Evolutionary conservation across 2,888 invertebrate genomes (phyloP).

Genomic region (Cyrtodaria siliqua): DNA sequence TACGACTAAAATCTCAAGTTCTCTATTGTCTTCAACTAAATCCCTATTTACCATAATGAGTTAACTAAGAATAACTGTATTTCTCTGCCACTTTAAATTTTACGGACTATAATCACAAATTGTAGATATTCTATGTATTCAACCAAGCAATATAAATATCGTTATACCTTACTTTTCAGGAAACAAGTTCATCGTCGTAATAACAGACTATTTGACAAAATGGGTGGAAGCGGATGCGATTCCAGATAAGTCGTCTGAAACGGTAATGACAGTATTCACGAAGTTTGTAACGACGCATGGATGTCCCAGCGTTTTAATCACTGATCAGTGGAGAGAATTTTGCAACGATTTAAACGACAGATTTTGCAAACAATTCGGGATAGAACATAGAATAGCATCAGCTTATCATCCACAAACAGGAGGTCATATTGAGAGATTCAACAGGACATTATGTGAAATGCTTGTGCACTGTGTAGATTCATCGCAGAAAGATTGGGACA

Average conservation of each 20-base stretch:
- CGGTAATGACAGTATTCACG: conserved; percentile 6
- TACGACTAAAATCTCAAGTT: no score
- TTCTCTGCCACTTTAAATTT: no score
- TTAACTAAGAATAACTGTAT: no score
- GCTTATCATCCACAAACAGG: no score
- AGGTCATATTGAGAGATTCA: conserved; percentile 48
- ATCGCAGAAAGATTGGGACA: no score
- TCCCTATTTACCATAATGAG: no score
- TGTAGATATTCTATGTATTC: neutral
- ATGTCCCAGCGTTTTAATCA: conserved; percentile 13
- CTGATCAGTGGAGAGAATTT: conserved; percentile 14
- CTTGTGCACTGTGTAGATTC: no score
- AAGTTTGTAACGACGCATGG: conserved; percentile 17
- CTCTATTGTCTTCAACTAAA: no score
- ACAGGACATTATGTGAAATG: conserved; percentile 36
- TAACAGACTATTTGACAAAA: conserved; percentile 47
- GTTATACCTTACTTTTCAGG: conserved; percentile 8
- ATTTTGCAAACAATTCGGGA: no score
- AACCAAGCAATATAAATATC: neutral
- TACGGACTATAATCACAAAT: no score
- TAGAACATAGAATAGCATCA: no score
- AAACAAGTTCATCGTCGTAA: conserved; percentile 30
- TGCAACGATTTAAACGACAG: conserved; percentile 45
- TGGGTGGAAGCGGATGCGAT: conserved; percentile 45
- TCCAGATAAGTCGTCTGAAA: conserved; percentile 24